phyloP scores from a whole-genome alignment of 2,888 invertebrate species.

The Eilema sororculum region DNA sequence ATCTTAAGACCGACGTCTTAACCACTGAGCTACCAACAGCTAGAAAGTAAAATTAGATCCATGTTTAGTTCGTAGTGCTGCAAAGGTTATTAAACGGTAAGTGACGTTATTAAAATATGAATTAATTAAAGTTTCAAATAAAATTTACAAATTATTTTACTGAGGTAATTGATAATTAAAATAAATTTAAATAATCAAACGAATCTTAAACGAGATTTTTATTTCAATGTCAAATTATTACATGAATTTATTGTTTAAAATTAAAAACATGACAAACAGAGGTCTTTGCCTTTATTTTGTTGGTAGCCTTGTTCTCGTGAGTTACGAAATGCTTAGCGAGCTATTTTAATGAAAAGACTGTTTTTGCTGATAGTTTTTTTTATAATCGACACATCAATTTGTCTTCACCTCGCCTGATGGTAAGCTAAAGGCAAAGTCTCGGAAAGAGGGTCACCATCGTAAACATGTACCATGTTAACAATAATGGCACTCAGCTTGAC shows the following conservation, averaged over 20 bases:
- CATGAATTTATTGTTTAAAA: not conserved
- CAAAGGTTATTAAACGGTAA: not conserved
- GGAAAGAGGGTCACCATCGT: too few species aligned
- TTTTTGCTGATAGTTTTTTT: too few species aligned
- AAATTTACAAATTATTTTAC: not conserved
- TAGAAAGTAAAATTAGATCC: too few species aligned
- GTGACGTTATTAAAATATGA: not conserved
- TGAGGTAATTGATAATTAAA: not conserved
- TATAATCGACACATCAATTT: too few species aligned
- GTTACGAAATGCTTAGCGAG: not conserved
- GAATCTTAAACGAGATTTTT: not conserved
- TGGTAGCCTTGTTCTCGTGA: not conserved
- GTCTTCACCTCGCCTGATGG: too few species aligned
- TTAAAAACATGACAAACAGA: not conserved
- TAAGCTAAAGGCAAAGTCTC: too few species aligned
- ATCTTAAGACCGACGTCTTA: too few species aligned
- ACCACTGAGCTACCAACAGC: too few species aligned
- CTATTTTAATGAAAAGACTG: not conserved
- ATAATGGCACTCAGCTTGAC: too few species aligned
- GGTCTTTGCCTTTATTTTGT: not conserved
- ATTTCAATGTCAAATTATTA: constrained; percentile 1
- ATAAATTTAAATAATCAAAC: not conserved
- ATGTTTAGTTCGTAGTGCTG: too few species aligned
- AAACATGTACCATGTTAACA: too few species aligned
- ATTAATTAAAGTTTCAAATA: not conserved